Conservation (phyloP, 2,113 vertebrate species). For the Galeopterus variegatus region DNA sequence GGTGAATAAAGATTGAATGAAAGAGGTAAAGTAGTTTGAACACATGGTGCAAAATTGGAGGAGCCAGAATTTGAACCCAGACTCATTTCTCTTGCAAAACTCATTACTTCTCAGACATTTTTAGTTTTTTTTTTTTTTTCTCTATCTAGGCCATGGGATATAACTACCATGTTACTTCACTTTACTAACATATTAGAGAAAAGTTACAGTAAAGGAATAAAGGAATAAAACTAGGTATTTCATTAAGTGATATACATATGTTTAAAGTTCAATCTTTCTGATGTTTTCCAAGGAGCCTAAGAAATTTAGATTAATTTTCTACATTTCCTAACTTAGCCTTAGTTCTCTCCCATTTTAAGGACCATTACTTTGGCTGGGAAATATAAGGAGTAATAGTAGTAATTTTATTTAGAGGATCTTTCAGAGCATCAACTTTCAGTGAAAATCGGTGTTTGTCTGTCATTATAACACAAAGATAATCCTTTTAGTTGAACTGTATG, state of each 20-base stretch:
- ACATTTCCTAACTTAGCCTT: not conserved
- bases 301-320: not conserved
- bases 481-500: not conserved
- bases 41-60: not conserved
- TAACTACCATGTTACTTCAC: not conserved
- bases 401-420: conserved; percentile 57
- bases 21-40: not conserved
- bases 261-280: not conserved
- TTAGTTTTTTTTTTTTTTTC: not conserved
- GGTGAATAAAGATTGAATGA: not conserved
- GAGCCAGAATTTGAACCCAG: not conserved
- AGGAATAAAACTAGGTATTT: not conserved
- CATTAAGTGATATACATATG: not conserved
- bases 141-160: not conserved
- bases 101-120: not conserved
- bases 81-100: not conserved
- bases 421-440: not conserved
- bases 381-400: conserved; percentile 39
- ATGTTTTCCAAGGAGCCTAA: not conserved
- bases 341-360: not conserved
- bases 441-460: conserved; percentile 58
- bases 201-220: not conserved
- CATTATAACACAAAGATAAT: conserved; percentile 27
- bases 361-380: not conserved
- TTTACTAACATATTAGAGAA: not conserved